These are phyloP conservation scores for Drosophila albomicans DNA, from an alignment of 1,140 invertebrate genomes.

Conservation along the genomic window DNA sequence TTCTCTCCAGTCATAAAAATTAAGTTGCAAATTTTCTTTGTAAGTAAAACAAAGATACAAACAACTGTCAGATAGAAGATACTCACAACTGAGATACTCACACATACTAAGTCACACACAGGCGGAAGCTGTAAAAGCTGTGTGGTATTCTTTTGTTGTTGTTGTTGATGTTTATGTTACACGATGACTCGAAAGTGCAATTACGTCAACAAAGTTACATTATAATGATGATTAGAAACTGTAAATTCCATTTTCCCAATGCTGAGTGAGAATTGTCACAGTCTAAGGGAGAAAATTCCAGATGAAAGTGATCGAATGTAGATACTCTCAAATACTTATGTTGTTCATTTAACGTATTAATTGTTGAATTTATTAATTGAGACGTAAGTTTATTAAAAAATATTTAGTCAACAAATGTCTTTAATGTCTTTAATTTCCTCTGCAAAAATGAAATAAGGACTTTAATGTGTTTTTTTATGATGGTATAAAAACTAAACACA, in stretches of 20 bases:
- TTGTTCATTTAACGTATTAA: not conserved
- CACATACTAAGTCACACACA: slow-evolving; percentile 25
- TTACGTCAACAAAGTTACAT: slow-evolving; percentile 69
- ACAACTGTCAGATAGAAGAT: slow-evolving; percentile 49
- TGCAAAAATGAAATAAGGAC: too few relatives aligned
- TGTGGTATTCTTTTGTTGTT: slow-evolving; percentile 41
- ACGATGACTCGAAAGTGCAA: slow-evolving; percentile 72
- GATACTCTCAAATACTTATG: not conserved
- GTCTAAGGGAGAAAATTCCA: not conserved
- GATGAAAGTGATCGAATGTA: slow-evolving; percentile 6
- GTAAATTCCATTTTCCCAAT: slow-evolving; percentile 65
- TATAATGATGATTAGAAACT: slow-evolving; percentile 70
- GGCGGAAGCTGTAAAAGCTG: slow-evolving; percentile 73
- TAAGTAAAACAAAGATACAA: slow-evolving; percentile 29
- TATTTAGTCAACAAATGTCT: too few relatives aligned
- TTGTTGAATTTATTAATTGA: too few relatives aligned
- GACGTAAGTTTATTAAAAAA: too few relatives aligned
- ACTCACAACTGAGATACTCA: slow-evolving; percentile 27
- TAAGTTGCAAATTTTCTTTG: slow-evolving; percentile 68
- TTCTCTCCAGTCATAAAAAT: slow-evolving; percentile 69
- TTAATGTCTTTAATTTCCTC: too few relatives aligned
- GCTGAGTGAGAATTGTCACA: slow-evolving; percentile 40
- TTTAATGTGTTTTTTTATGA: too few relatives aligned
- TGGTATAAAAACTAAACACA: too few relatives aligned
- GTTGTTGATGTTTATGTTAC: slow-evolving; percentile 27